Base-by-base conservation (phyloP, 2,888 invertebrate species). In the Clunio marinus region DNA sequence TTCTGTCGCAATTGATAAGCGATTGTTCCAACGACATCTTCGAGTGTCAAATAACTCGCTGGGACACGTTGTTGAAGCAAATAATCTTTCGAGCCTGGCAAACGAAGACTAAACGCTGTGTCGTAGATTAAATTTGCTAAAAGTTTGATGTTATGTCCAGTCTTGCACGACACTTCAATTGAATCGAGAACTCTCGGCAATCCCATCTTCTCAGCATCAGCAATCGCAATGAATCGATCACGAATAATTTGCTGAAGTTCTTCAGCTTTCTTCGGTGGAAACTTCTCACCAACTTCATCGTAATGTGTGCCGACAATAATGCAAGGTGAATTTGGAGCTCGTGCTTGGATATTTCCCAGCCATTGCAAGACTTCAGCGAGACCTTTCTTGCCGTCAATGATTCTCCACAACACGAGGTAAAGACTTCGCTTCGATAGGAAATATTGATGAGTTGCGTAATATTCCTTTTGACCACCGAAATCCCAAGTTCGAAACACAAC, bases 391-490 rank as follows among this genome's bases (percentile, higher is more conserved):
- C 98, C 98, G 73, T 97, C 96, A 0, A 88, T 89, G 66, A 96
- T 91, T 73, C 88, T 86, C 97, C 98, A 99, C 2, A 97, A 86
- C 1, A 98, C 97, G 67, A 99, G 81, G 77, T 97, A 99, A 35
- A 99, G 81, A 71, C 96, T 95, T 13, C 98, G 84, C 70, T 95
- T 92, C 0, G 97, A 96, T 57, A 99, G 81, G 78, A 99, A 99
- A 78, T 99, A 99, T 77, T 98, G 97, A 82, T 98, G 98, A 0
- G 98, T 98, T 0, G 97, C 94, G 77, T 98, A 98, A 77, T 98
- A 97, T 75, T 68, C 68, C 27, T 68, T 68, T 8, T 68, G 68
- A 5, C 68, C 68, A 27, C 97, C 97, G 79, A 99, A 99, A 79
- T 99, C 99, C 98, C 98, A 99, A 0, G 98, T 98, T 67, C 96